These are phyloP conservation scores for Leptopilina syphax DNA, from an alignment of 2,888 invertebrate genomes.

Conservation along the genomic window DNA sequence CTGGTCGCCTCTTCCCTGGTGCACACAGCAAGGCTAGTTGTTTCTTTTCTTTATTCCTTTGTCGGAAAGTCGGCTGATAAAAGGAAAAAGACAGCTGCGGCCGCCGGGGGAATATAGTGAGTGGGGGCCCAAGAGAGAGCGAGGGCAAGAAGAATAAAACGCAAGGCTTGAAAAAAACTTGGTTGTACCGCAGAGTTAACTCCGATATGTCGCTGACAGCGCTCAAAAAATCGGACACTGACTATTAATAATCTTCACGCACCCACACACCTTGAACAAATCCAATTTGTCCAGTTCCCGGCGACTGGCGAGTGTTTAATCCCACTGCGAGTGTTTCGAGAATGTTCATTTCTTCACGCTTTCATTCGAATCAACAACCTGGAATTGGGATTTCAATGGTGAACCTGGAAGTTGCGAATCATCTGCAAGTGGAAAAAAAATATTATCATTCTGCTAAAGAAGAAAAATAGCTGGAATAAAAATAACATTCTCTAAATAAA, in stretches of 20 bases:
- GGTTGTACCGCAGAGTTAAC: conserved; percentile 61
- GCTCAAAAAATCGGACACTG: conserved; percentile 59
- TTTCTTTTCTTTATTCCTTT: conserved; percentile 76
- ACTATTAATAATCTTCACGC: conserved; percentile 36
- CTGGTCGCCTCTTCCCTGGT: conserved; percentile 56
- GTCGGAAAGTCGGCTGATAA: conserved; percentile 74
- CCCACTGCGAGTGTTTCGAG: not conserved
- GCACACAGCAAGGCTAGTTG: conserved; percentile 69
- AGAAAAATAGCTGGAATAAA: too few relatives aligned
- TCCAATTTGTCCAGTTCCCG: conserved; percentile 25
- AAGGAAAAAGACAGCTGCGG: conserved; percentile 58
- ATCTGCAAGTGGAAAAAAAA: too few relatives aligned
- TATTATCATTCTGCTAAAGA: too few relatives aligned
- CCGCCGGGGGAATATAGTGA: conserved; percentile 50
- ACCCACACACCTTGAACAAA: conserved; percentile 18
- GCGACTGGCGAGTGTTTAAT: not conserved
- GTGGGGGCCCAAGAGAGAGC: conserved; percentile 50
- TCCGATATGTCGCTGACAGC: conserved; percentile 65
- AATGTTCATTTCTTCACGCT: too few relatives aligned
- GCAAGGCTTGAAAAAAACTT: conserved; percentile 65
- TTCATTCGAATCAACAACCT: not conserved
- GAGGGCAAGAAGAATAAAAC: conserved; percentile 64
- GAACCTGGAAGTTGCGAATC: too few relatives aligned
- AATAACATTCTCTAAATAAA: too few relatives aligned
- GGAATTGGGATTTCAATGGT: not conserved